Evolutionary conservation across 2,113 vertebrate genomes (phyloP).

Genomic region (Nematolebias whitei): DNA sequence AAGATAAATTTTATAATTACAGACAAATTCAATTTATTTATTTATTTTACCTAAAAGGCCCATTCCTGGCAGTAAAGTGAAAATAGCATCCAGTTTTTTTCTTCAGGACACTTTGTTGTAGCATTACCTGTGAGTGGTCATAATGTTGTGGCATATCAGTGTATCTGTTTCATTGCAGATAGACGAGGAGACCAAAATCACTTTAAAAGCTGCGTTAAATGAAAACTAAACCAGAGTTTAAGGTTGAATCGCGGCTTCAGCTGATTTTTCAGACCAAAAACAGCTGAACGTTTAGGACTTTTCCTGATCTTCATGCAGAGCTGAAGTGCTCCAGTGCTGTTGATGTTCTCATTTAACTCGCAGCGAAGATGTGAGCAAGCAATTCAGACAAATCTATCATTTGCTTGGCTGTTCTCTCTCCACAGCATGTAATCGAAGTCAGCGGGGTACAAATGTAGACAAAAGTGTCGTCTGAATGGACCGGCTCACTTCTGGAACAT

Average conservation of each 20-base stretch:
- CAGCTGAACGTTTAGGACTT: background rate
- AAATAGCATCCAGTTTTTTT: too few species aligned
- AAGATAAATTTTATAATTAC: too few species aligned
- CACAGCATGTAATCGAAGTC: slow-evolving; percentile 5
- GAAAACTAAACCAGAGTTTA: too few species aligned
- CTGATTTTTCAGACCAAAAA: too few species aligned
- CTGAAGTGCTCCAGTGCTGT: background rate
- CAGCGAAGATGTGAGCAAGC: background rate
- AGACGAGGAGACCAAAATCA: slow-evolving; percentile 1
- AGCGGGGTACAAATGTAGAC: slow-evolving; percentile 2
- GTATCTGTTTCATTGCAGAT: slow-evolving; percentile 6
- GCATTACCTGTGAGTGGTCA: background rate
- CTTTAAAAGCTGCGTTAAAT: background rate
- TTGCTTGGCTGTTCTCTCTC: background rate
- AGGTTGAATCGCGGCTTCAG: too few species aligned
- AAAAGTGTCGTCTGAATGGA: background rate
- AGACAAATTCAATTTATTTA: too few species aligned
- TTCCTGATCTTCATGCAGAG: background rate
- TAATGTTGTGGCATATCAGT: background rate
- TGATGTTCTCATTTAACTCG: background rate
- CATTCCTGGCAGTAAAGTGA: too few species aligned
- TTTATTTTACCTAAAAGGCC: too few species aligned
- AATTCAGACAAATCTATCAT: background rate
- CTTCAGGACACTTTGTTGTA: too few species aligned
- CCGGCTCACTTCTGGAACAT: slow-evolving; percentile 1